phyloP scores from a whole-genome alignment of 2,113 vertebrate species.

The Zosterops pallidus region DNA sequence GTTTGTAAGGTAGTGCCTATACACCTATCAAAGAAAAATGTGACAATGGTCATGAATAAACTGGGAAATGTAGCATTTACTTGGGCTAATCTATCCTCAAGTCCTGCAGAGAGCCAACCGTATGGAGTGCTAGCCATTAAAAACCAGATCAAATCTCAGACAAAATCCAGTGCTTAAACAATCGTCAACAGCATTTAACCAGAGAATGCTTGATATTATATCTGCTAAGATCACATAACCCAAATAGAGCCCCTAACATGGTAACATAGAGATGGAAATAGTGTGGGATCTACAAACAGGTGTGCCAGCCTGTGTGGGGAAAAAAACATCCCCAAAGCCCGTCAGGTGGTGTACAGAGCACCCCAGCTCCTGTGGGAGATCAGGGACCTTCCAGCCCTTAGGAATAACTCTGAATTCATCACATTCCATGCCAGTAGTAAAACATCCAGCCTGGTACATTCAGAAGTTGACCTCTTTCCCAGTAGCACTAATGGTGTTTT shows the following conservation, averaged over 20 bases:
- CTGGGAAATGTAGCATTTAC: neutral
- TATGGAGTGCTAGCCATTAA: neutral
- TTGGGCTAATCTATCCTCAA: neutral
- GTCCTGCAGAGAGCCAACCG: neutral
- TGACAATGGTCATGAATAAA: neutral
- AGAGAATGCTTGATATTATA: neutral
- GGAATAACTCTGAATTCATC: neutral
- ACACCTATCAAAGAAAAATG: neutral
- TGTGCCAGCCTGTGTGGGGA: fast-evolving
- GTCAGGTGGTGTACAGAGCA: neutral
- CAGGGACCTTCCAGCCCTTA: neutral
- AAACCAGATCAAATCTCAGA: neutral
- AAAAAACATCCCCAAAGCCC: fast-evolving
- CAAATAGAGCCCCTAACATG: neutral
- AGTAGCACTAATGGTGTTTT: neutral
- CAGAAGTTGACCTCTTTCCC: neutral
- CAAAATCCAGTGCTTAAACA: neutral
- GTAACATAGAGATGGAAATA: neutral
- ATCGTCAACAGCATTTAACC: neutral
- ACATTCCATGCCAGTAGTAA: neutral
- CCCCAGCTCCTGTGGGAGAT: neutral
- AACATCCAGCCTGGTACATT: neutral
- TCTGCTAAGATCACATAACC: neutral
- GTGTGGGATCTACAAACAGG: neutral
- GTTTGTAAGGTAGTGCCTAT: neutral